Evolutionary conservation across 1,140 invertebrate species (phyloP), one percentile per base, ranked within the genome.

Genomic region (Cryptotermes secundus): DNA sequence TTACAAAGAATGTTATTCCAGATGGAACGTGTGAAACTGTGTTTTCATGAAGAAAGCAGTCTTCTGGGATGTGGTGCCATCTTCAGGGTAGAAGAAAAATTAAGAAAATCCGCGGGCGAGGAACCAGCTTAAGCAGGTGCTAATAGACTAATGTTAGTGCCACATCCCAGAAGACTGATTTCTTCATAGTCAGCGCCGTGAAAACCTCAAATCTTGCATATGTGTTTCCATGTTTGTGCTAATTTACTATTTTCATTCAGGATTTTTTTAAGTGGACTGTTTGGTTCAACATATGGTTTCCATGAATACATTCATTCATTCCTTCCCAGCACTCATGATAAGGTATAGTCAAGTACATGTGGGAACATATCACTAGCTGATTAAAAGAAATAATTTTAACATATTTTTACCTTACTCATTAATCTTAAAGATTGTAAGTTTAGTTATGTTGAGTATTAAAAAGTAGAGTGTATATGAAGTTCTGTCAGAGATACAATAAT

Each of bases 401-500:
- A 72, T 7, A n/a, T 31, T 72, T 72, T n/a, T 14, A 72, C 31
- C 31, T 72, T n/a, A 14, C 31, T 72, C n/a, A 31, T n/a, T 31
- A 31, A 26, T 72, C 1, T 72, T 72, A 6, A n/a, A 4, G 31
- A 72, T n/a, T 72, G 59, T 65, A 72, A 72, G 31, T n/a, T 72
- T 72, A 6, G n/a, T 14, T 72, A 16, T 72, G 4, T 72, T n/a
- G 31, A 72, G 6, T n/a, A 14, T 1, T 72, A 14, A 72, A 72
- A 72, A 72, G n/a, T 0, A 31, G 3, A 38, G 9, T 72, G n/a
- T 72, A 31, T 72, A 72, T n/a, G 26, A 14, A n/a, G 59, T 72
- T 31, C n/a, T 72, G 9, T 72, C 59, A 72, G 9, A 72, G 59
- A 72, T 72, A 72, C 59, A 72, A 72, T 72, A 72, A 72, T 72